Conservation (phyloP, 2,888 invertebrate genomes). For the Campopleginae sp. region DNA sequence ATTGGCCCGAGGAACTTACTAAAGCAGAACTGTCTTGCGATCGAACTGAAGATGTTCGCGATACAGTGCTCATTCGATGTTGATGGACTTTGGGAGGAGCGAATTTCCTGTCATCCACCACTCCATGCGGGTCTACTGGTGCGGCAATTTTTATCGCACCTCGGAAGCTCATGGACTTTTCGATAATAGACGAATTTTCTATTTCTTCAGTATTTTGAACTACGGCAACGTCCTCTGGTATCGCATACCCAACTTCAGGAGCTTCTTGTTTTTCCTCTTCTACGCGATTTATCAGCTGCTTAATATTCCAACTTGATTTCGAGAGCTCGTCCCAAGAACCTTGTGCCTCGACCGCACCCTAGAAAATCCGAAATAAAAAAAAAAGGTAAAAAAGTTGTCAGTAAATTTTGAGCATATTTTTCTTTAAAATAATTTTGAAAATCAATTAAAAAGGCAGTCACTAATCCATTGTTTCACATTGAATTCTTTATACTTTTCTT, state of each 20-base stretch:
- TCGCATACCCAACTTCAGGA: conserved; percentile 11
- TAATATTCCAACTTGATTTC: conserved; percentile 78
- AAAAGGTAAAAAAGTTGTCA: not conserved
- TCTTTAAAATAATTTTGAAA: not conserved
- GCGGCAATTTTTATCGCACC: not conserved
- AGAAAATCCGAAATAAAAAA: conserved; percentile 5
- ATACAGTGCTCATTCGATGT: conserved; percentile 26
- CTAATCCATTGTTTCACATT: not conserved
- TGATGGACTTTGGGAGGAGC: conserved; percentile 14
- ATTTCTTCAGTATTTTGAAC: conserved; percentile 16
- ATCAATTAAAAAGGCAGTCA: not conserved
- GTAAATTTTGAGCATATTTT: too few relatives aligned
- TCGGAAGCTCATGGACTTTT: conserved; percentile 47
- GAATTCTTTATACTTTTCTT: not conserved
- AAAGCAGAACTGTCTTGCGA: conserved; percentile 65
- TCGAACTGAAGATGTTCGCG: conserved; percentile 59
- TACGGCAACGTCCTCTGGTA: not conserved
- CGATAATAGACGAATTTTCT: not conserved
- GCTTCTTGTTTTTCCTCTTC: conserved; percentile 47
- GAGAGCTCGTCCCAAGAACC: conserved; percentile 80
- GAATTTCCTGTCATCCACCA: conserved; percentile 49
- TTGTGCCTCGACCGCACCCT: conserved; percentile 78
- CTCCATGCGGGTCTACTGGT: not conserved
- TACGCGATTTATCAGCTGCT: conserved; percentile 66
- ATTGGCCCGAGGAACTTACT: conserved; percentile 41